Evolutionary conservation across 2,797 vertebrate genomes (phyloP).

Genomic region (Gastrophryne carolinensis): DNA sequence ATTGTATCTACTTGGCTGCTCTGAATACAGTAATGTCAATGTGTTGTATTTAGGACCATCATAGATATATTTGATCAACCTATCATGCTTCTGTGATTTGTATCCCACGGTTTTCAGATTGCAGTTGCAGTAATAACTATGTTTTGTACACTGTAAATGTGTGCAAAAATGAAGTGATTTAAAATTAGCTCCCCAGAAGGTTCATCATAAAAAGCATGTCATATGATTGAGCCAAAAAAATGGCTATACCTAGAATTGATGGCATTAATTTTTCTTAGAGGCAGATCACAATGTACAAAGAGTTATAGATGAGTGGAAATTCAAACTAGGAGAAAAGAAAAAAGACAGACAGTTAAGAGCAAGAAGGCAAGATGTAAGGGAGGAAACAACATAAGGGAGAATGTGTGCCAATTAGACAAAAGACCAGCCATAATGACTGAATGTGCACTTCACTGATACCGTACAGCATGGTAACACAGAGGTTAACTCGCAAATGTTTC

Average conservation of each 20-base stretch:
- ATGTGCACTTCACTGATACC: too few relatives aligned
- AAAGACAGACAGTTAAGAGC: slow-evolving; percentile 61
- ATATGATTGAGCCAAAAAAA: slow-evolving; percentile 53
- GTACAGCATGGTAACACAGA: neutral
- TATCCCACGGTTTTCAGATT: too few relatives aligned
- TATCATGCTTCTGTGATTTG: too few relatives aligned
- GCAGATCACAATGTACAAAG: slow-evolving; percentile 64
- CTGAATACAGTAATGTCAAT: too few relatives aligned
- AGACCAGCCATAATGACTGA: neutral
- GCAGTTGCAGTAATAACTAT: too few relatives aligned
- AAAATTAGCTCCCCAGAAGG: too few relatives aligned
- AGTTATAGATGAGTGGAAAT: slow-evolving; percentile 69
- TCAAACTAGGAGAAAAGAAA: slow-evolving; percentile 71
- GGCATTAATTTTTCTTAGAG: slow-evolving; percentile 69
- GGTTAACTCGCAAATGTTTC: neutral
- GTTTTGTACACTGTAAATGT: too few relatives aligned
- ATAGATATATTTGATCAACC: too few relatives aligned
- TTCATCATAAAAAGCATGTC: too few relatives aligned
- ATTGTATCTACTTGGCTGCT: too few relatives aligned
- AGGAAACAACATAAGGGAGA: slow-evolving; percentile 24
- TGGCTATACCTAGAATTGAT: slow-evolving; percentile 67
- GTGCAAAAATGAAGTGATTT: too few relatives aligned
- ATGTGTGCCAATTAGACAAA: neutral
- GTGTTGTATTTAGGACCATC: too few relatives aligned
- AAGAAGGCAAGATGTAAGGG: slow-evolving; percentile 51